A percentile compares a stretch with the other conserved stretches of the same genome.
phyloP scores from a whole-genome alignment of 2,888 invertebrate genomes.

The Athrips mouffetella region DNA sequence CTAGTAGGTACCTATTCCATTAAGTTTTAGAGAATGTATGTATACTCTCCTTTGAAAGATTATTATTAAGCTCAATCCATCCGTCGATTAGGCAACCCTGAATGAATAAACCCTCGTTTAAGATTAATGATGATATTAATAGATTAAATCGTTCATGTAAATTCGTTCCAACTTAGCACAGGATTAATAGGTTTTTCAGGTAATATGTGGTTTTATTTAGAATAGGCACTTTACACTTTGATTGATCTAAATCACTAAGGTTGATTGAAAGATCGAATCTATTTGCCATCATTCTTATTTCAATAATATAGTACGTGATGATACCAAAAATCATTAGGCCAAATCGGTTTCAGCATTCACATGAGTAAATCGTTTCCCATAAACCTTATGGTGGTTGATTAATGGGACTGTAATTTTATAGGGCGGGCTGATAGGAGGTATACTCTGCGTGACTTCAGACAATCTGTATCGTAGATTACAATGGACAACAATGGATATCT shows the following conservation, averaged over 20 bases:
- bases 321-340: not conserved
- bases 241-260: too few species aligned
- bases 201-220: too few species aligned
- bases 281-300: too few species aligned
- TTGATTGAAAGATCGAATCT: too few species aligned
- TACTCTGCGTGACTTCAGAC: constrained; percentile 18
- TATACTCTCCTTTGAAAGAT: not conserved
- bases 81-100: not conserved
- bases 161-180: not conserved
- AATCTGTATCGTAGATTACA: constrained; percentile 15
- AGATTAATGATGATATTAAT: constrained; percentile 9
- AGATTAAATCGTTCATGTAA: constrained; percentile 6
- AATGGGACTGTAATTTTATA: constrained; percentile 17
- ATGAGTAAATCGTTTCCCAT: constrained; percentile 18
- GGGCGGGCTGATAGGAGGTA: constrained; percentile 6
- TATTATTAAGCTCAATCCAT: constrained; percentile 9
- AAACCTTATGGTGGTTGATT: constrained; percentile 15
- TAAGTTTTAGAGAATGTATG: too few species aligned
- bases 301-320: not conserved
- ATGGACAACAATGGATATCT: constrained; percentile 6
- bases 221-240: too few species aligned
- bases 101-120: not conserved
- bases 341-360: constrained; percentile 2
- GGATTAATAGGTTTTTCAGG: too few species aligned
- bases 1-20: too few species aligned